Evolutionary conservation across 2,888 invertebrate genomes (phyloP), one percentile per base, ranked within the genome.

Genomic region (Apodemia hepburni): DNA sequence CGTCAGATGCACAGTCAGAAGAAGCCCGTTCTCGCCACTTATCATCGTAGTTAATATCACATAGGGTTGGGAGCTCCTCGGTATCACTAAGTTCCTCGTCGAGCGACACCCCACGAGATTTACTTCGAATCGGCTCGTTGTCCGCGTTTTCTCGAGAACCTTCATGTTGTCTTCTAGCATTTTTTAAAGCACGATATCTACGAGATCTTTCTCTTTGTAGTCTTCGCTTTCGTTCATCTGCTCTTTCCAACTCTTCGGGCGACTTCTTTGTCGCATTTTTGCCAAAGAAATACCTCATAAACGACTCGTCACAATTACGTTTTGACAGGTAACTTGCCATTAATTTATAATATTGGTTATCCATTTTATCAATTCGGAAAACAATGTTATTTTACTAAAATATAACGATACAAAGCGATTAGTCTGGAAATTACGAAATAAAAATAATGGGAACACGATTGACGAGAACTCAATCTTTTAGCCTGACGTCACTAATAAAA

Each of bases 251-350:
- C 69, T 90, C 90, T 62, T 89, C 90, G 4, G 90, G 85, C 9
- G 87, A 84, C 75, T 89, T 90, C 75, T 88, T 90, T 59, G 82
- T 66, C 7, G 89, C 79, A 70, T 85, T 90, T 73, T 90, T 90
- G 49, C 90, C 90, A 67, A 91, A 90, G 72, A 91, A 90, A 75
- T 91, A 91, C 69, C 90, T 82, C 87, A 91, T 89, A 72, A 90
- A 90, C 62, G 90, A 91, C 76, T 91, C 90, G 77, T 90, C 90
- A 73, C 90, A 91, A 76, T 90, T 90, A 60, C 88, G 79, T 79
- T 91, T 91, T 22, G 91, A 90, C 58, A 91, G 73, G 71, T 91
- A 91, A 70, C 84, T 91, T 22, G 90, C 90, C 91, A 91, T 91
- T 62, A 90, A 70, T 70, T 91, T 90, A 70, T 90, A 90, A 69